These are phyloP conservation scores for Chrysolina americana DNA, from an alignment of 2,888 invertebrate species.

Conservation along the genomic window DNA sequence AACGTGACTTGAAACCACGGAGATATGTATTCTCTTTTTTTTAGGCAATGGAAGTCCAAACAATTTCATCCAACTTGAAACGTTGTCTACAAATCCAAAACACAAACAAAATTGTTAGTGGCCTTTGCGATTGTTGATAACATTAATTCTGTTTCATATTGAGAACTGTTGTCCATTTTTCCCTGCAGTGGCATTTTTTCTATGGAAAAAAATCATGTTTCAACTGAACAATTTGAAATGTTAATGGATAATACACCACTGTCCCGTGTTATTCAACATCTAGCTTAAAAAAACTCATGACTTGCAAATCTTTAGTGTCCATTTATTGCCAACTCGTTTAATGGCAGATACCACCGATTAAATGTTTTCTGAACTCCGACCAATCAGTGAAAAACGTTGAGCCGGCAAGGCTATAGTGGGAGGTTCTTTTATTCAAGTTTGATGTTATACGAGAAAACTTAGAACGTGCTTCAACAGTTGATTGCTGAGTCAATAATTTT, in stretches of 20 bases:
- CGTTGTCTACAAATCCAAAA: no score
- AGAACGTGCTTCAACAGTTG: neutral
- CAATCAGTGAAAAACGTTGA: neutral
- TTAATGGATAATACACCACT: neutral
- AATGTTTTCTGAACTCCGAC: neutral
- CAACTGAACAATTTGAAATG: neutral
- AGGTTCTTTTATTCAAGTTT: neutral
- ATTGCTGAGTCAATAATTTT: neutral
- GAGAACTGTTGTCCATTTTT: no score
- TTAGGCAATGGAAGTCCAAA: no score
- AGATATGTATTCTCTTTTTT: no score
- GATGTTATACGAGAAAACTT: no score
- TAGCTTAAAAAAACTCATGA: neutral
- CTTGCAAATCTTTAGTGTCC: neutral
- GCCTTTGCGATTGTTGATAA: no score
- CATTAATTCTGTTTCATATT: no score
- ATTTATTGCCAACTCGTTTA: neutral
- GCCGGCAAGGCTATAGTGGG: neutral
- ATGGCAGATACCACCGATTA: neutral
- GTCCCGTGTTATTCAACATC: neutral
- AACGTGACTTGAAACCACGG: no score
- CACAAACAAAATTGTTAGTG: no score
- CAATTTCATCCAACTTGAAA: no score
- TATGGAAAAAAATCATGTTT: no score
- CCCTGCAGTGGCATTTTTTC: no score